Evolutionary conservation across 2,888 invertebrate genomes (phyloP).

Genomic region (Muschampia plurimacula): DNA sequence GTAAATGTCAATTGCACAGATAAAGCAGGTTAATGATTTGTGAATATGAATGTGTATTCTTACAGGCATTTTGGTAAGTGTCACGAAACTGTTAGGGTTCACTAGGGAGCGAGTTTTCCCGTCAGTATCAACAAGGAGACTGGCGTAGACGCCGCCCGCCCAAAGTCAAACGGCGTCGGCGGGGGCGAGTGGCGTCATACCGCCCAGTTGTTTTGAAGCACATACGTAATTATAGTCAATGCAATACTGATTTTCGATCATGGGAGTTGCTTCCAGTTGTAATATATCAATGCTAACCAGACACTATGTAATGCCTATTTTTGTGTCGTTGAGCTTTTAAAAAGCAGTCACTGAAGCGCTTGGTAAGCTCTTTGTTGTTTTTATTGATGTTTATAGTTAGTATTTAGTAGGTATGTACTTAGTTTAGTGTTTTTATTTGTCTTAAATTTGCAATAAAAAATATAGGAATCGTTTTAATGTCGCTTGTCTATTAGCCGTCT

Average conservation of each 20-base stretch:
- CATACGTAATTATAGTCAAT: slow-evolving; percentile 51
- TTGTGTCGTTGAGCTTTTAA: slow-evolving; percentile 1
- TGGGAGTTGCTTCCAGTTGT: slow-evolving; percentile 38
- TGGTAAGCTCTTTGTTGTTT: neutral
- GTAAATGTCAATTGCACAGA: slow-evolving; percentile 15
- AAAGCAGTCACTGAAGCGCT: slow-evolving; percentile 1
- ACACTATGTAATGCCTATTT: slow-evolving; percentile 24
- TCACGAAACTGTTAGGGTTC: slow-evolving; percentile 57
- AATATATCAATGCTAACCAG: slow-evolving; percentile 41
- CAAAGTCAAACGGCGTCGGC: slow-evolving; percentile 55
- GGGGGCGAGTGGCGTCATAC: slow-evolving; percentile 59
- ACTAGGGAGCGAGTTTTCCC: slow-evolving; percentile 67
- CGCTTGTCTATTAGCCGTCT: too few relatives aligned
- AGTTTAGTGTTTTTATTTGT: too few relatives aligned
- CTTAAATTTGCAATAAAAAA: too few relatives aligned
- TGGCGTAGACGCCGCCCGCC: slow-evolving; percentile 74
- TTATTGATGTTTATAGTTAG: neutral
- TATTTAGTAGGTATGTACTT: too few relatives aligned
- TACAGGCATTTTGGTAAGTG: slow-evolving; percentile 71
- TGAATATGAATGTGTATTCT: slow-evolving; percentile 52
- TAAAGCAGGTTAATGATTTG: slow-evolving; percentile 21
- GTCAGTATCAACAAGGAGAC: slow-evolving; percentile 68
- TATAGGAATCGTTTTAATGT: too few relatives aligned
- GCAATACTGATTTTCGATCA: slow-evolving; percentile 48
- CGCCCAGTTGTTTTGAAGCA: slow-evolving; percentile 50